These are phyloP conservation scores for Vulpes lagopus DNA, from an alignment of 2,113 vertebrate species.

Conservation along the genomic window DNA sequence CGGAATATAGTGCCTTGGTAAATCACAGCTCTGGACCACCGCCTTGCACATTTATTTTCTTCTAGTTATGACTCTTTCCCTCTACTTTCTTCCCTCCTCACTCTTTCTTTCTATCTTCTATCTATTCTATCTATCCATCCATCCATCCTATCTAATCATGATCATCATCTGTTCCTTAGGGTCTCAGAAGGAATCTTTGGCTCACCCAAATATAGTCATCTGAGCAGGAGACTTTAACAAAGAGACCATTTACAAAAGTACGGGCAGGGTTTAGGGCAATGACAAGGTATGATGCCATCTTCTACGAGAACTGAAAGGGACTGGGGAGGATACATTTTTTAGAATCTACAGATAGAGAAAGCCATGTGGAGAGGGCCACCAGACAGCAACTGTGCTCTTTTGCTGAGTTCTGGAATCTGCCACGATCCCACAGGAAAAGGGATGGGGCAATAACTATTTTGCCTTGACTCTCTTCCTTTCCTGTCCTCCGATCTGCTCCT, in stretches of 20 bases:
- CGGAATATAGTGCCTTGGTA: no score
- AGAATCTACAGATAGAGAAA: background rate
- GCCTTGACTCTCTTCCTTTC: background rate
- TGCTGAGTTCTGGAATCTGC: background rate
- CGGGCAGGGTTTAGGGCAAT: background rate
- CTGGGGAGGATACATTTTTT: background rate
- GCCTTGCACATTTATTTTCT: background rate
- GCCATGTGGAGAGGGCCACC: background rate
- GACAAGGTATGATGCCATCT: background rate
- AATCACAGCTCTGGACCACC: background rate
- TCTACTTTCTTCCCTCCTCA: background rate
- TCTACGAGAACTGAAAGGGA: background rate
- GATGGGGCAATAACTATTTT: background rate
- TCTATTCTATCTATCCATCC: background rate
- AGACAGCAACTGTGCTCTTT: background rate
- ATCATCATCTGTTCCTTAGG: background rate
- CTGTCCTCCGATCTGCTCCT: background rate
- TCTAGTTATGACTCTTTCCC: background rate
- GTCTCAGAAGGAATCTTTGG: background rate
- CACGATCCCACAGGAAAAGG: background rate
- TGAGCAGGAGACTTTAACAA: background rate
- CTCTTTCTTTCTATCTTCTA: background rate
- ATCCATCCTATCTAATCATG: background rate
- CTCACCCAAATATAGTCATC: background rate
- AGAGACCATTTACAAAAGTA: background rate